phyloP scores from a whole-genome alignment of 2,888 invertebrate genomes.

The Litoditis marina region DNA sequence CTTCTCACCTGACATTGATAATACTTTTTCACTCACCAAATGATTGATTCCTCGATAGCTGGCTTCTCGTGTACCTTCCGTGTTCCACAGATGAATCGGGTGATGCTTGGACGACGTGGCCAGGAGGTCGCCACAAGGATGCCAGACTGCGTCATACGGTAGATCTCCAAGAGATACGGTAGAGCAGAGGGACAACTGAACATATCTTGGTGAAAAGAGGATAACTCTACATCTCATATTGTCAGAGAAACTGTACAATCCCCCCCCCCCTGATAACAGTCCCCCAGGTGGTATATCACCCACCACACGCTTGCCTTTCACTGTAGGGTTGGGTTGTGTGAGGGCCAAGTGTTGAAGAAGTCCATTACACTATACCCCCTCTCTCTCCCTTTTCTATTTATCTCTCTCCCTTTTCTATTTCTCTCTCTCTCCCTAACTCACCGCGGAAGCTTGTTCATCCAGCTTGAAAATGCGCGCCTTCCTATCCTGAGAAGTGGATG shows the following conservation, averaged over 20 bases:
- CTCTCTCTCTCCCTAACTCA: no score
- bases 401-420: no score
- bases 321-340: no score
- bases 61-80: conserved; percentile 14
- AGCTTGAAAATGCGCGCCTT: conserved; percentile 19
- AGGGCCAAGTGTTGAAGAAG: no score
- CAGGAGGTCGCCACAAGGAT: conserved; percentile 18
- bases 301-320: no score
- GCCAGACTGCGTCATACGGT: conserved; percentile 12
- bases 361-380: no score
- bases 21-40: no score
- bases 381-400: no score
- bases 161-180: conserved; percentile 10
- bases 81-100: conserved; percentile 22
- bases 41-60: conserved; percentile 27
- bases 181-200: conserved; percentile 8
- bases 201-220: not conserved
- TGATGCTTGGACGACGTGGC: conserved; percentile 17
- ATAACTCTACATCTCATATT: no score
- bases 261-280: no score
- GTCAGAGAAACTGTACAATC: no score
- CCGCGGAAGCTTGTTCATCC: conserved; percentile 8
- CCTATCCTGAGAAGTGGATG: conserved; percentile 22
- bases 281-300: no score
- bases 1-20: not conserved